phyloP scores from a whole-genome alignment of 2,888 invertebrate species.

The Eutolmus rufibarbis region DNA sequence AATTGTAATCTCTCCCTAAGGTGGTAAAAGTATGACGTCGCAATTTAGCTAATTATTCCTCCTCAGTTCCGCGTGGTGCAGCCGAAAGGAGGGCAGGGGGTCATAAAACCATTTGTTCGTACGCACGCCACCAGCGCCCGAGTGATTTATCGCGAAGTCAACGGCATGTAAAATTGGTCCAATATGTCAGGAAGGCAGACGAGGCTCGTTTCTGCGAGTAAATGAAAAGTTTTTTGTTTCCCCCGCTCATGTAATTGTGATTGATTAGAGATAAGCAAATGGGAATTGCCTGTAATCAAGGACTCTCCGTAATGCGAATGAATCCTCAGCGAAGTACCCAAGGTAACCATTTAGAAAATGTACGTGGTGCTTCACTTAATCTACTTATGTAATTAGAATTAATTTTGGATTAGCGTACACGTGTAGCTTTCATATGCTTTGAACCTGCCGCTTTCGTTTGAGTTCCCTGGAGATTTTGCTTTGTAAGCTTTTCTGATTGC shows the following conservation, averaged over 20 bases:
- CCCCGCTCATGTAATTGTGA: background rate
- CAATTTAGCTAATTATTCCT: background rate
- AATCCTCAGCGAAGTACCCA: background rate
- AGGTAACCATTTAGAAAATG: background rate
- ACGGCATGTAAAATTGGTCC: background rate
- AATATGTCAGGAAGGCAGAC: background rate
- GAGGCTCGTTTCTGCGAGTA: background rate
- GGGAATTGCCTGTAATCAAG: constrained; percentile 17
- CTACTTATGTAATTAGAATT: background rate
- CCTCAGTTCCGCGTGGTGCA: background rate
- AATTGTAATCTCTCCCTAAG: background rate
- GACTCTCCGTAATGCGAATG: background rate
- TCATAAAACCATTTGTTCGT: background rate
- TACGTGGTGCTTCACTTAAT: background rate
- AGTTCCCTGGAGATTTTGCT: background rate
- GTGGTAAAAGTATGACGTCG: background rate
- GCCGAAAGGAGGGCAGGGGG: background rate
- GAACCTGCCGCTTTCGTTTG: background rate
- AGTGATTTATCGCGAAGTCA: background rate
- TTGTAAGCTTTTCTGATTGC: background rate
- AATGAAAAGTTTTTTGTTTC: background rate
- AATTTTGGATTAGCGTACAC: background rate
- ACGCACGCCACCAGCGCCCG: background rate
- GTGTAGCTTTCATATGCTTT: background rate
- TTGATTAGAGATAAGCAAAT: constrained; percentile 18